Evolutionary conservation across 2,113 vertebrate genomes (phyloP).

Genomic region (Gymnorhina tibicen): DNA sequence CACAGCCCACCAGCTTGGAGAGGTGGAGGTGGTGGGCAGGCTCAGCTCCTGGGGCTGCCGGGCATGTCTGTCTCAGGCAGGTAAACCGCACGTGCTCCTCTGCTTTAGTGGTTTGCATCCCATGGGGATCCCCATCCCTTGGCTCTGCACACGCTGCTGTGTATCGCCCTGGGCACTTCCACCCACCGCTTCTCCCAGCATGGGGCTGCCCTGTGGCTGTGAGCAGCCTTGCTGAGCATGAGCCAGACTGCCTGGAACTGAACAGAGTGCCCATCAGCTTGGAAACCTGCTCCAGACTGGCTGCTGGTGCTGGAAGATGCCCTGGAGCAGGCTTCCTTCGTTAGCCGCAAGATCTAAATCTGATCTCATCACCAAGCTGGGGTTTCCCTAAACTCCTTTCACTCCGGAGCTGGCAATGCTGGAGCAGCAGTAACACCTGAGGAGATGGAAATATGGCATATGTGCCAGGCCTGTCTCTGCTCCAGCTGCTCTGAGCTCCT

Average conservation of each 20-base stretch:
- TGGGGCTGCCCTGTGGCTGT: not conserved
- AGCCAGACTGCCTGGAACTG: not conserved
- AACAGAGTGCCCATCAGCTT: not conserved
- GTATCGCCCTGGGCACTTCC: not conserved
- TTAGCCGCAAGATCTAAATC: constrained; percentile 22
- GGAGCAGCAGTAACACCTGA: not conserved
- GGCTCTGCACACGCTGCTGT: not conserved
- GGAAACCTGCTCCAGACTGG: not conserved
- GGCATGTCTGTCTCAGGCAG: not conserved
- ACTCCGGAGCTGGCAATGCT: not conserved
- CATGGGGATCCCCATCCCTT: not conserved
- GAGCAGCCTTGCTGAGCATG: not conserved
- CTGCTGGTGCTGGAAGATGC: not conserved
- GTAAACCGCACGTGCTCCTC: not conserved
- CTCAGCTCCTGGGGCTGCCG: accelerated
- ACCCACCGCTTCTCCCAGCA: not conserved
- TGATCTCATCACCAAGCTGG: not conserved
- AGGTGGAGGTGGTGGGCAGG: not conserved
- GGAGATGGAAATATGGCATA: not conserved
- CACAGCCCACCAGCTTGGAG: not conserved
- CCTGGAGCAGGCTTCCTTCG: not conserved
- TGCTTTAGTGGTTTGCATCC: not conserved
- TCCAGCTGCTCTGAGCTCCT: not conserved
- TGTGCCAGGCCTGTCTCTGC: not conserved
- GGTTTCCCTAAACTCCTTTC: not conserved